Evolutionary conservation across 2,113 vertebrate species (phyloP), one percentile per base, ranked within the genome.

Genomic region (Rhombomys opimus): DNA sequence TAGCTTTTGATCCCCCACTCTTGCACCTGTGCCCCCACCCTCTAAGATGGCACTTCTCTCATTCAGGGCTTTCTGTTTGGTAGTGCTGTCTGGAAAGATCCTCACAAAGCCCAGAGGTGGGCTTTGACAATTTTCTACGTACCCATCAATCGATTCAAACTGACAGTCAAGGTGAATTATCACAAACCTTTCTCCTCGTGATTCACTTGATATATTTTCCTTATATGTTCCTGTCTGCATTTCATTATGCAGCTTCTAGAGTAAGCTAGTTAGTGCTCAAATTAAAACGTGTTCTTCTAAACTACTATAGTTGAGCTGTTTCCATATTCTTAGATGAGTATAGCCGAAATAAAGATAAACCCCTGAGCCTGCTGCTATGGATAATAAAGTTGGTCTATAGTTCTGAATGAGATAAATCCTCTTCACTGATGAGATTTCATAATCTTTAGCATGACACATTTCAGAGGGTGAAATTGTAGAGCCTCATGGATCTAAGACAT

Each of bases 231-330:
- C 57, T n/a, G 87, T 5, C 3, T 78, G 38, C 1, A 41, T 92
- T 93, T 94, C 2, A 32, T 82, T 22, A 65, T 88, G 61, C 73
- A 81, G 77, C 76, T 87, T 92, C 54, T 59, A 23, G 86, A 96
- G 82, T 46, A 73, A 68, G 18, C 30, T 18, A 13, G 27, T n/a
- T 7, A 68, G 38, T 65, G 14, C 63, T 87, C 61, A 96, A 90
- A 77, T 89, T 91, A 73, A 93, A 93, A 54, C 22, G 57, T 52
- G 6, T n/a, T 93, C 70, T 72, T 57, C 86, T 46, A 89, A 94
- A 93, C 22, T 17, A 41, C 5, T 30, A 0, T 46, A 57, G 52
- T 52, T 61, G 85, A 61, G 57, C 72, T 78, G 78, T 61, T 35
- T 89, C 20, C 61, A 0, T 91, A 27, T 30, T 75, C 41, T 88